These are phyloP conservation scores for Coregonus ussuriensis DNA, from an alignment of 2,797 vertebrate species.

Conservation along the genomic window DNA sequence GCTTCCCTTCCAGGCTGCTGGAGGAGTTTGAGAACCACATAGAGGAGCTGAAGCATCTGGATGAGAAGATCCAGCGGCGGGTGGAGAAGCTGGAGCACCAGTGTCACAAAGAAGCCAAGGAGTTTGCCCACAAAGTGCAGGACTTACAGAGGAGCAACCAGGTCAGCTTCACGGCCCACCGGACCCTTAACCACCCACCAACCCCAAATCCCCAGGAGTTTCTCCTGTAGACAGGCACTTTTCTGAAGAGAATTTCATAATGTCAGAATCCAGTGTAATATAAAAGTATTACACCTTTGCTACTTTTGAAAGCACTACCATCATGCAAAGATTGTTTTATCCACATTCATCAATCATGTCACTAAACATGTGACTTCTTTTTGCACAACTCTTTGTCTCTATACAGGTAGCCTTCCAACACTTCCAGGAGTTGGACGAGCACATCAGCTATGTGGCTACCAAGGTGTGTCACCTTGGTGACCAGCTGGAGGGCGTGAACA, in stretches of 20 bases:
- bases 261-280: not conserved
- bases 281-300: conserved; percentile 4
- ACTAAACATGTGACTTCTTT: not conserved
- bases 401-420: conserved; percentile 97
- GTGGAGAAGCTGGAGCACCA: conserved; percentile 98
- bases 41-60: conserved; percentile 94
- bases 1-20: conserved; percentile 78
- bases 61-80: conserved; percentile 95
- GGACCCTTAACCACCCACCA: not conserved
- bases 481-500: conserved; percentile 98
- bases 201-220: not conserved
- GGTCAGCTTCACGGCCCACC: conserved; percentile 69
- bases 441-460: conserved; percentile 98
- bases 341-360: not conserved
- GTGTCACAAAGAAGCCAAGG: conserved; percentile 97
- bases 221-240: not conserved
- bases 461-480: conserved; percentile 99
- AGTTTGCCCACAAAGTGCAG: conserved; percentile 98
- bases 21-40: conserved; percentile 98
- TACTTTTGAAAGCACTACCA: not conserved
- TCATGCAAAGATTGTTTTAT: not conserved
- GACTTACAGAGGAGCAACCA: conserved; percentile 98
- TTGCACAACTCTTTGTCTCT: conserved; percentile 14
- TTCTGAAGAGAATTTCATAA: not conserved
- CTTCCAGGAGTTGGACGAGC: conserved; percentile 98